Conservation (phyloP, 2,888 invertebrate genomes). For the Macaria liturata region DNA sequence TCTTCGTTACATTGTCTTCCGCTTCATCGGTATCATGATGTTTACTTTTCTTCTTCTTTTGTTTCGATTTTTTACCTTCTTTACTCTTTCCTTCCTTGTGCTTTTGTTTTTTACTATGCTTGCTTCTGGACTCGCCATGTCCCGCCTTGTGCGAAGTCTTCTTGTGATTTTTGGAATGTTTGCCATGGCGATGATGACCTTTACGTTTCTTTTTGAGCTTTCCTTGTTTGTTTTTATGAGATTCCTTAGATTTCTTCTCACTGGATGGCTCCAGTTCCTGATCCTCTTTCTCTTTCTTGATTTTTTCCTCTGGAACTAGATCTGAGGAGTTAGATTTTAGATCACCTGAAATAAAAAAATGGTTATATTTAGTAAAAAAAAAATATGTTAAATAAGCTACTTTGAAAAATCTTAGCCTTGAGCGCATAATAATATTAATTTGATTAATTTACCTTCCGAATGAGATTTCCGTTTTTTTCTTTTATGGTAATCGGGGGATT, state of each 20-base stretch:
- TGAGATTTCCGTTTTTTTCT: slow-evolving; percentile 71
- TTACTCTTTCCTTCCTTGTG: slow-evolving; percentile 68
- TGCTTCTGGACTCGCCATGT: slow-evolving; percentile 55
- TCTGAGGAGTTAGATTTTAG: slow-evolving; percentile 63
- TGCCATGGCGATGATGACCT: slow-evolving; percentile 72
- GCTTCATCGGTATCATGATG: slow-evolving; percentile 47
- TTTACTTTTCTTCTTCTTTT: slow-evolving; percentile 74
- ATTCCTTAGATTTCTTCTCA: slow-evolving; percentile 61
- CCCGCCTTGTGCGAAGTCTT: slow-evolving; percentile 63
- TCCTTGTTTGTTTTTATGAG: slow-evolving; percentile 68
- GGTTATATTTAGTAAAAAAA: not conserved
- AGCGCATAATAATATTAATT: no score
- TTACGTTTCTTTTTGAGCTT: slow-evolving; percentile 75
- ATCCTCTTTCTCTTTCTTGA: slow-evolving; percentile 20
- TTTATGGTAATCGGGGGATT: slow-evolving; percentile 64
- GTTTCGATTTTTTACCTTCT: slow-evolving; percentile 76
- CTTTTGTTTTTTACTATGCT: slow-evolving; percentile 65
- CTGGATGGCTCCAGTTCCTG: slow-evolving; percentile 34
- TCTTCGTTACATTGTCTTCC: slow-evolving; percentile 1
- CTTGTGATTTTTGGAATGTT: slow-evolving; percentile 76
- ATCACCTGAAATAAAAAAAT: slow-evolving; percentile 51
- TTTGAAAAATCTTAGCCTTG: no score
- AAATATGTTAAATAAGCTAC: not conserved
- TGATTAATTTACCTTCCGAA: slow-evolving; percentile 51
- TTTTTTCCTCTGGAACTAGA: slow-evolving; percentile 43